These are phyloP conservation scores for Norana najaformis DNA, from an alignment of 2,888 invertebrate species.

Conservation along the genomic window DNA sequence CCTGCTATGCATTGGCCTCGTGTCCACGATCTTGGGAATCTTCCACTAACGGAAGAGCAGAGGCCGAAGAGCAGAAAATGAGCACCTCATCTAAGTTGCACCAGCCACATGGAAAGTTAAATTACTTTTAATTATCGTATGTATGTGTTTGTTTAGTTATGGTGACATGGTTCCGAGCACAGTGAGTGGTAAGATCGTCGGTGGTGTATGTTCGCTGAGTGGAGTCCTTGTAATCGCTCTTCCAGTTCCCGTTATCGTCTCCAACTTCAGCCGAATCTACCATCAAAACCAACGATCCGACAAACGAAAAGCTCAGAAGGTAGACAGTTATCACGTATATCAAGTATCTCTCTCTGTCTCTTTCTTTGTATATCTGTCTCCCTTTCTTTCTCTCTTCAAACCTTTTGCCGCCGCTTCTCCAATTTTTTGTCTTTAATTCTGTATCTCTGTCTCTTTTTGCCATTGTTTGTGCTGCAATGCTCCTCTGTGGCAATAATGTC, in stretches of 20 bases:
- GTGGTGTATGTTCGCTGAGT: conserved; percentile 96
- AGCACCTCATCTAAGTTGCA: background rate
- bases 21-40: background rate
- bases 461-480: background rate
- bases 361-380: background rate
- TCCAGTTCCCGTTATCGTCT: conserved; percentile 98
- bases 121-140: too few species aligned
- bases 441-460: background rate
- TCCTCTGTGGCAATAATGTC: background rate
- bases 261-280: conserved; percentile 99
- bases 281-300: conserved; percentile 99
- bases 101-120: too few species aligned
- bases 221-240: conserved; percentile 98
- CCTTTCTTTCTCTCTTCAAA: background rate
- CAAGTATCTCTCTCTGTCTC: background rate
- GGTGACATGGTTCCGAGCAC: conserved; percentile 99
- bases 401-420: background rate
- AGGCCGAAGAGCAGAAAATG: background rate
- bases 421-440: background rate
- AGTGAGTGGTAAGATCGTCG: conserved; percentile 97
- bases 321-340: conserved; percentile 59
- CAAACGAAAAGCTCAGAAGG: conserved; percentile 98
- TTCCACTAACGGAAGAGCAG: background rate
- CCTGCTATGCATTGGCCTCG: background rate
- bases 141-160: conserved; percentile 67